Percentiles rank a stretch among this genome's conserved stretches.
These are phyloP conservation scores for Sinocyclocheilus maitianheensis DNA, from an alignment of 2,113 vertebrate genomes.

Conservation along the genomic window DNA sequence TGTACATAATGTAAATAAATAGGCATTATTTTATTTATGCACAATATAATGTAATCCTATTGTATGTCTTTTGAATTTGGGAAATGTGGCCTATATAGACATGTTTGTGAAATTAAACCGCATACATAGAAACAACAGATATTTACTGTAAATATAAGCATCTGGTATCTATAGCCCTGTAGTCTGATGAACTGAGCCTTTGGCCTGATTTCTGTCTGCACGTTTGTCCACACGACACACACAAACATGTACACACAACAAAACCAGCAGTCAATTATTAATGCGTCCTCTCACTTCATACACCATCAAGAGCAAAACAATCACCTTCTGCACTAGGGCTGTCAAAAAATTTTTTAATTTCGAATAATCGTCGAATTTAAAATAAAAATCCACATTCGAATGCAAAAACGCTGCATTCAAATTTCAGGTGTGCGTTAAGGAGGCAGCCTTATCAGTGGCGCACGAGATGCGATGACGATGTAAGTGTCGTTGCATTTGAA, in stretches of 20 bases:
- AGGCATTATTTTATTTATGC: background rate
- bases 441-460: too few species aligned
- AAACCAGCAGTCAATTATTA: background rate
- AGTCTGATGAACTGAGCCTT: too few species aligned
- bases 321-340: background rate
- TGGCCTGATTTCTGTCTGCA: background rate
- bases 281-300: background rate
- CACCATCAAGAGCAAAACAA: background rate
- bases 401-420: too few species aligned
- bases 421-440: too few species aligned
- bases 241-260: conserved; percentile 16
- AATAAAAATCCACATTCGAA: too few species aligned
- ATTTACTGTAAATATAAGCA: background rate
- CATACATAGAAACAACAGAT: too few species aligned
- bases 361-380: too few species aligned
- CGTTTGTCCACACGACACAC: background rate
- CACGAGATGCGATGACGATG: too few species aligned
- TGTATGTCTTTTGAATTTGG: background rate
- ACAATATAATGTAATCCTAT: background rate
- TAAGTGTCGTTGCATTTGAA: too few species aligned
- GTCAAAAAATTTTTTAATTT: too few species aligned
- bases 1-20: background rate
- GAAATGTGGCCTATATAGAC: background rate
- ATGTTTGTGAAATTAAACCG: background rate
- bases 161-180: background rate